phyloP scores from a whole-genome alignment of 2,888 invertebrate genomes.

The Athalia circularis region DNA sequence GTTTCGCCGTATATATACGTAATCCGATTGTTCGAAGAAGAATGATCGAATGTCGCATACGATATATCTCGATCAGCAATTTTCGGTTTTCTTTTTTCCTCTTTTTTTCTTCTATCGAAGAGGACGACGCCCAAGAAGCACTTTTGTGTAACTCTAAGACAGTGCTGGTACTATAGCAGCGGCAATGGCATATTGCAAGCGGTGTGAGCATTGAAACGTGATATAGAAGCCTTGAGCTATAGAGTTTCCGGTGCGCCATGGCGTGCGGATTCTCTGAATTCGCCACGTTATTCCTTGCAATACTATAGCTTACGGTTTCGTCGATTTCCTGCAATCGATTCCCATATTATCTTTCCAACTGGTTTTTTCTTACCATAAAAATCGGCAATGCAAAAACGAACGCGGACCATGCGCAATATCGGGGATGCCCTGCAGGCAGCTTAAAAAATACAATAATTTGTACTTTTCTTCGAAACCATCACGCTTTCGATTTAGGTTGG shows the following conservation, averaged over 20 bases:
- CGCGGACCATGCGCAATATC: too few relatives aligned
- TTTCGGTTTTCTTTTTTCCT: neutral
- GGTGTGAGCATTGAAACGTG: conserved; percentile 41
- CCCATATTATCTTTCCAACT: conserved; percentile 9
- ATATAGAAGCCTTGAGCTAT: conserved; percentile 30
- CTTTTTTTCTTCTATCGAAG: neutral
- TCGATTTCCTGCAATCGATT: conserved; percentile 12
- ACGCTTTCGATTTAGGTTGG: too few relatives aligned
- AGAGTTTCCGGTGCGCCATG: conserved; percentile 36
- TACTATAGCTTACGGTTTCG: neutral
- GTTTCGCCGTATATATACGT: too few relatives aligned
- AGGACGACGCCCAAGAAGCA: conserved; percentile 31
- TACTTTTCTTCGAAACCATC: too few relatives aligned
- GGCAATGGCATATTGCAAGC: conserved; percentile 23
- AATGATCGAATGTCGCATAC: too few relatives aligned
- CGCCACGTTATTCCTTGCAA: conserved; percentile 9
- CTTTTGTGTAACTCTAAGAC: conserved; percentile 40
- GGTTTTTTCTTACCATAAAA: neutral
- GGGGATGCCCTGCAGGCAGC: too few relatives aligned
- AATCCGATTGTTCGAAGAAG: too few relatives aligned
- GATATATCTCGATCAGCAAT: neutral
- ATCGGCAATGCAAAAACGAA: neutral
- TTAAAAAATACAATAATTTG: too few relatives aligned
- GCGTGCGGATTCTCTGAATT: conserved; percentile 26
- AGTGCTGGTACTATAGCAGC: neutral